Evolutionary conservation across 2,113 vertebrate genomes (phyloP), one percentile per base, ranked within the genome.

Genomic region (Suncus etruscus): DNA sequence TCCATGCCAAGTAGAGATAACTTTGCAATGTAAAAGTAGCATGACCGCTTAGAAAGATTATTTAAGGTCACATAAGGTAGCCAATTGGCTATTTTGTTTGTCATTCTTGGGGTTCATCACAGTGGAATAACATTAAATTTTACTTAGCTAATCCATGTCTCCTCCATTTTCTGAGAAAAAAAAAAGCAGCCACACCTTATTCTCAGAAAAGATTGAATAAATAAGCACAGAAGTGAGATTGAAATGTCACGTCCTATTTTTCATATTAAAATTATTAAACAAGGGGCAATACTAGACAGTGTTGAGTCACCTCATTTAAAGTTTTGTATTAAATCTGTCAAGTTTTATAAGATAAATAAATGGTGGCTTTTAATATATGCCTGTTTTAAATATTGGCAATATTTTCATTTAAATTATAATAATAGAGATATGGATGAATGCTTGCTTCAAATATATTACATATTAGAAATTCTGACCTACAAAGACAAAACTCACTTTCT

Each of bases 1-100:
- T 68, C 47, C 68, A 75, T 90, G 94, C 88, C 93, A 94, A 96
- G 72, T 6, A 73, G 31, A 91, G 90, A 94, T 83, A 96, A 94
- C 70, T 89, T 83, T 91, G 15, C 86, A 91, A 83, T 81, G 80
- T 84, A 93, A 95, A 93, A 95, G 83, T 31, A 86, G 25, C 12
- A 61, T 84, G 45, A 86, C 48, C 86, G 83, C 45, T 86, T 72
- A 85, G 12, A 83, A 94, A 93, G 93, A 84, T 88, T 83, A 93
- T 39, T 80, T 94, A 94, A 94, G 91, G 90, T 93, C 77, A 93
- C 1, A 63, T 51, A 79, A 90, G n/a, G 90, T 61, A 78, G 14
- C 20, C 88, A 90, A 54, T 1, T 91, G 11, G 48, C 74, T 50
- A 86, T 93, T 85, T 45, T 90, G 51, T 88, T 83, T 92, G 83